Evolutionary conservation across 2,797 vertebrate species (phyloP), one percentile per base, ranked within the genome.

Genomic region (Hemitrygon akajei): DNA sequence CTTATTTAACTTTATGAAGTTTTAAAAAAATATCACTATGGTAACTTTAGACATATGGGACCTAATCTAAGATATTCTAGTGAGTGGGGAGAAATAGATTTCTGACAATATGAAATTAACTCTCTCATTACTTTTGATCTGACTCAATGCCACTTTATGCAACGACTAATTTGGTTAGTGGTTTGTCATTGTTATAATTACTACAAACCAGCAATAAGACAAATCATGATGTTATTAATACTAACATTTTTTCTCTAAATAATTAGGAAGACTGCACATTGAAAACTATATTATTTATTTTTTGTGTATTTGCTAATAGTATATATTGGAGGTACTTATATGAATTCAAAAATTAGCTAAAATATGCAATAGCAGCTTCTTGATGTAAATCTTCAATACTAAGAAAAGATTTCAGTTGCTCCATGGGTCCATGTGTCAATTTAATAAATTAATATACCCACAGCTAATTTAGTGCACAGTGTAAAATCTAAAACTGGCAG

Each of bases 401-500:
- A 93, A 76, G 40, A 93, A 69, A 69, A 89, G 86, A n/a, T 89
- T 69, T 75, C 69, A 76, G 71, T 58, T 75, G 91, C 56, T 93
- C 91, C 91, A 76, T 30, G 40, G 66, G 60, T 89, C 86, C 86
- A 69, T n/a, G 91, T 30, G 91, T 93, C 91, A 93, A 93, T 73
- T 30, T 76, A 93, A 93, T 93, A 93, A 79, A 91, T 76, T 94
- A 94, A 94, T 94, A 94, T 95, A 96, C 96, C 95, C 95, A 97
- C 96, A 40, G 94, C 95, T 94, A 97, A 93, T 95, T 96, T 96
- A 79, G 96, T 97, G 95, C 96, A 96, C 94, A 95, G 95, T 82
- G 97, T 96, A 89, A 98, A 96, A 95, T 97, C 96, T 95, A 97
- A 58, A 75, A 96, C 91, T 25, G 96, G 95, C 94, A 97, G 91